A percentile compares a stretch with the other conserved stretches of the same genome.
Conservation (phyloP, 2,888 invertebrate species). For the Dastarcus helophoroides region DNA sequence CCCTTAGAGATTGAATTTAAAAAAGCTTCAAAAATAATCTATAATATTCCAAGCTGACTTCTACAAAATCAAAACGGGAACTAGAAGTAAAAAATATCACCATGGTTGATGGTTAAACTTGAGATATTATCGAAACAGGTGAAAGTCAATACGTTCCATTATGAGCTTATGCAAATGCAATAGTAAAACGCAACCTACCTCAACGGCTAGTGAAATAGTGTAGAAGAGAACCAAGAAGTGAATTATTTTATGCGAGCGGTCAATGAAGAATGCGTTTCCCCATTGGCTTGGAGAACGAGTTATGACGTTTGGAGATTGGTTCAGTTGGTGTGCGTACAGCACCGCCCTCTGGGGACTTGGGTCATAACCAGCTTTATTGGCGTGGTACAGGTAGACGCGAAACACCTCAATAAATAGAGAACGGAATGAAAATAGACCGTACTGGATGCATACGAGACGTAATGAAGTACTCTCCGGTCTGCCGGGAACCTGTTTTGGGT, state of each 20-base stretch:
- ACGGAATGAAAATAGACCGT: constrained; percentile 4
- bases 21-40: too few species aligned
- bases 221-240: too few species aligned
- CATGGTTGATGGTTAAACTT: too few species aligned
- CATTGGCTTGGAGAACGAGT: constrained; percentile 36
- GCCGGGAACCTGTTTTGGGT: constrained; percentile 27
- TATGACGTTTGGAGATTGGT: constrained; percentile 40
- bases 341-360: constrained; percentile 35
- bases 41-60: too few species aligned
- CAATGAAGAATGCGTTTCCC: constrained; percentile 34
- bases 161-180: too few species aligned
- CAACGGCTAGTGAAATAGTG: too few species aligned
- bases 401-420: constrained; percentile 28
- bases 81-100: too few species aligned
- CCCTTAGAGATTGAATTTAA: too few species aligned
- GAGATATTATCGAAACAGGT: too few species aligned
- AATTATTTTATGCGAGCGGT: constrained; percentile 37
- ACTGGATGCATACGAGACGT: constrained; percentile 16
- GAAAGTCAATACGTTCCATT: too few species aligned
- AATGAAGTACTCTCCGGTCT: constrained; percentile 16
- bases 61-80: too few species aligned
- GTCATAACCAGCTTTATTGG: constrained; percentile 38
- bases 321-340: constrained; percentile 33
- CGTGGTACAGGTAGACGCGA: constrained; percentile 20
- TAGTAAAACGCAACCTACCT: too few species aligned